These are phyloP conservation scores for Suncus etruscus DNA, from an alignment of 2,113 vertebrate species.

Conservation along the genomic window DNA sequence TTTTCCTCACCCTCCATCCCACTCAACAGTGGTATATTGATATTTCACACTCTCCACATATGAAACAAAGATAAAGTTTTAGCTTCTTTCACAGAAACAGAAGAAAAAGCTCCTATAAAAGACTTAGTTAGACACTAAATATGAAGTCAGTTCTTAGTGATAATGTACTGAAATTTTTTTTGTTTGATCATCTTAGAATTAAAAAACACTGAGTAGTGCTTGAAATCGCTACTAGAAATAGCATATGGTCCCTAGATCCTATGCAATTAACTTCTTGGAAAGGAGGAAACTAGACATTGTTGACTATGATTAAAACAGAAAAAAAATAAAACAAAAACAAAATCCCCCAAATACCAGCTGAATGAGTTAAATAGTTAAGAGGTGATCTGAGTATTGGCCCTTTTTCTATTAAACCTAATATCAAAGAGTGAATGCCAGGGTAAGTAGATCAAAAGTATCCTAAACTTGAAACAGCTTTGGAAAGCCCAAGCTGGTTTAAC, in stretches of 20 bases:
- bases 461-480: conserved; percentile 71
- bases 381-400: conserved; percentile 42
- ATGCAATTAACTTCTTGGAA: conserved; percentile 68
- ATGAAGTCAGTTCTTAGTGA: conserved; percentile 66
- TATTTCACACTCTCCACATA: conserved; percentile 23
- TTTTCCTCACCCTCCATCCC: no score
- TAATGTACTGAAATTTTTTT: conserved; percentile 65
- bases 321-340: background rate
- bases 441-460: conserved; percentile 63
- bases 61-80: conserved; percentile 62
- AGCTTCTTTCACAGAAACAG: conserved; percentile 49
- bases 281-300: background rate
- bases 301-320: conserved; percentile 28
- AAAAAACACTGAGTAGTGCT: conserved; percentile 50
- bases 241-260: conserved; percentile 46
- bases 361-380: conserved; percentile 63
- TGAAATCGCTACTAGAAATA: conserved; percentile 48
- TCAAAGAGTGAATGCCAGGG: conserved; percentile 62
- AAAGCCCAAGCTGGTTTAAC: conserved; percentile 76
- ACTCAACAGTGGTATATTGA: background rate
- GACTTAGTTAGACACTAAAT: conserved; percentile 56
- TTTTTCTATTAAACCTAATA: conserved; percentile 62
- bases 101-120: conserved; percentile 57
- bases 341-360: background rate
- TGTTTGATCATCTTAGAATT: conserved; percentile 72